Evolutionary conservation across 2,888 invertebrate genomes (phyloP).

Genomic region (Neria commutata): DNA sequence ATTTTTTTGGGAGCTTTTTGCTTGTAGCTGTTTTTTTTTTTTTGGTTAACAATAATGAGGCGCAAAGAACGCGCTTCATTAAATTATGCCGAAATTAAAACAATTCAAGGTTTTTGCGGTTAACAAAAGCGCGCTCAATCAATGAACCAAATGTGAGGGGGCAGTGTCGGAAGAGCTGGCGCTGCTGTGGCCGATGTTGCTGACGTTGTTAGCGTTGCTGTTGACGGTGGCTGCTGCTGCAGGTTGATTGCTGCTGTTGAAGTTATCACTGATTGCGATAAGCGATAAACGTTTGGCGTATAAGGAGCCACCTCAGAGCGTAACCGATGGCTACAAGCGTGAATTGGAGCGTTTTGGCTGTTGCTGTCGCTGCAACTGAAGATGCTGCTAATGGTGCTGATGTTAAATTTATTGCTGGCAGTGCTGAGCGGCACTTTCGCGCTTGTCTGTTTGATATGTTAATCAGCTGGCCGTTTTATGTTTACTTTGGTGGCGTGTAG

Average conservation of each 20-base stretch:
- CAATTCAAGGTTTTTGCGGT: slow-evolving; percentile 34
- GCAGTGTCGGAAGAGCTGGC: not conserved
- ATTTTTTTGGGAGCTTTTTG: not conserved
- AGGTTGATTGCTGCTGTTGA: slow-evolving; percentile 55
- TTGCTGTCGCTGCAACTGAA: not conserved
- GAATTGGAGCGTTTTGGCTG: slow-evolving; percentile 37
- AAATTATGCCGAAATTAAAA: slow-evolving; percentile 55
- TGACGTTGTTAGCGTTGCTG: too few relatives aligned
- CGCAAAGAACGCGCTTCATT: slow-evolving; percentile 37
- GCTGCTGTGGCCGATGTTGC: too few relatives aligned
- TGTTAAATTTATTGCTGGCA: not conserved
- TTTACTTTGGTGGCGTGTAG: too few relatives aligned
- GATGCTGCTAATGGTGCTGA: not conserved
- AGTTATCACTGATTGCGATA: slow-evolving; percentile 54
- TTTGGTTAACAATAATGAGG: not conserved
- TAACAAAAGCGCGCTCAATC: not conserved
- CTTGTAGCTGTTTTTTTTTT: not conserved
- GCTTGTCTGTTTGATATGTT: not conserved
- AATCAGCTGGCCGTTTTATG: too few relatives aligned
- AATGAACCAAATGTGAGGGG: not conserved
- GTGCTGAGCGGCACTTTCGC: not conserved
- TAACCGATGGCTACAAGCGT: slow-evolving; percentile 53
- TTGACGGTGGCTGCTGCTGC: slow-evolving; percentile 34
- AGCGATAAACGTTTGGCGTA: slow-evolving; percentile 47
- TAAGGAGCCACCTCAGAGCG: slow-evolving; percentile 7